A percentile compares a stretch with the other conserved stretches of the same genome.
phyloP scores from a whole-genome alignment of 2,113 vertebrate genomes.

The Vulpes vulpes region DNA sequence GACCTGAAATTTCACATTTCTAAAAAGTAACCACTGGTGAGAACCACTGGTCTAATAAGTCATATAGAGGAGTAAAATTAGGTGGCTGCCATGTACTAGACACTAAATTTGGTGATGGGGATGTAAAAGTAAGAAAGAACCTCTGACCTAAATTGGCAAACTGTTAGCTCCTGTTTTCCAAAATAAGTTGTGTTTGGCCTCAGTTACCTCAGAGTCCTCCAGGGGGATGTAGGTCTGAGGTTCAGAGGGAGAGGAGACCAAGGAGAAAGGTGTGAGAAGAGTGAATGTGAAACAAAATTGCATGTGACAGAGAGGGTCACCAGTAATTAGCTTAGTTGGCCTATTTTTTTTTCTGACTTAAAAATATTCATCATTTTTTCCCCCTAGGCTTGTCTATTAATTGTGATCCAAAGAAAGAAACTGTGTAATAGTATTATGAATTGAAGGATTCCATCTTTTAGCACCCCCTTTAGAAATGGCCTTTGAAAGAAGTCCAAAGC shows the following conservation, averaged over 20 bases:
- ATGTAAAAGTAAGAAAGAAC: conserved; percentile 1
- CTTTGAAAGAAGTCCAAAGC: conserved; percentile 37
- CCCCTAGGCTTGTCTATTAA: neutral
- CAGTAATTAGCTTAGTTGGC: neutral
- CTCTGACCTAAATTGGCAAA: neutral
- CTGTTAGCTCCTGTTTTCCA: neutral
- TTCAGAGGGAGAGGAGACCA: neutral
- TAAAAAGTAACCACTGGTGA: neutral
- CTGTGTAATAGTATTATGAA: neutral
- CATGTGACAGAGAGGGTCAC: neutral
- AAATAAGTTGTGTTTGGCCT: neutral
- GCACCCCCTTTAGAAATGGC: conserved; percentile 15
- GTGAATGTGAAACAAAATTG: neutral
- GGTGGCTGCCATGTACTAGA: neutral
- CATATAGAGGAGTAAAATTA: conserved; percentile 18
- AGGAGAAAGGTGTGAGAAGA: neutral
- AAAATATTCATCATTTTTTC: neutral
- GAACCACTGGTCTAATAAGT: neutral
- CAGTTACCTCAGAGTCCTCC: neutral
- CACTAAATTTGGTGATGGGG: neutral
- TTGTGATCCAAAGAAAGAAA: conserved; percentile 27
- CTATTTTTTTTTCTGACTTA: conserved; percentile 17
- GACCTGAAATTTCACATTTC: conserved; percentile 36
- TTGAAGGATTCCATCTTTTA: conserved; percentile 14
- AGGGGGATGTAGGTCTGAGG: neutral